phyloP scores from a whole-genome alignment of 2,797 vertebrate genomes.

The Chaenodraco wilsoni region DNA sequence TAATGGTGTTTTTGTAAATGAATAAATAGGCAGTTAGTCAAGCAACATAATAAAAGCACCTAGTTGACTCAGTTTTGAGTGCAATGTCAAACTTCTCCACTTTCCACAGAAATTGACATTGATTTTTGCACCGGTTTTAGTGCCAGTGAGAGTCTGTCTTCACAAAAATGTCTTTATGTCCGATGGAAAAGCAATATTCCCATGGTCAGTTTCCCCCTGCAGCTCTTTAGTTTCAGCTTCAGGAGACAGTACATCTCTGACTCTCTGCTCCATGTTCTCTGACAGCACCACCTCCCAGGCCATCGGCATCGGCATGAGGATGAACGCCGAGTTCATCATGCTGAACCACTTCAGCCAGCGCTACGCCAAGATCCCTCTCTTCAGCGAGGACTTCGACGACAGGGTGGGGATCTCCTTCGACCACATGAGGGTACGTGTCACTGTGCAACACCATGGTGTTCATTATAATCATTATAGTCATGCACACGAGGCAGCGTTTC shows the following conservation, averaged over 20 bases:
- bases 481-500: too few species aligned
- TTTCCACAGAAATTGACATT: constrained; percentile 54
- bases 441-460: too few species aligned
- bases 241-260: neutral
- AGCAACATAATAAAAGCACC: neutral
- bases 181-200: constrained; percentile 2
- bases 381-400: constrained; percentile 89
- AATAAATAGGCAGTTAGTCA: constrained; percentile 2
- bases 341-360: constrained; percentile 98
- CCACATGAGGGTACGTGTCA: constrained; percentile 91
- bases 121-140: constrained; percentile 45
- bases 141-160: constrained; percentile 16
- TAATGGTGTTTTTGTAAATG: constrained; percentile 7
- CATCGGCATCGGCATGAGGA: constrained; percentile 89
- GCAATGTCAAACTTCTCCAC: constrained; percentile 31
- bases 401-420: constrained; percentile 94
- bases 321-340: constrained; percentile 93
- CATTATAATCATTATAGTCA: constrained; percentile 37
- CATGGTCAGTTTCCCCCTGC: neutral
- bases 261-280: neutral
- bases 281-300: constrained; percentile 95
- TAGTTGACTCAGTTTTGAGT: constrained; percentile 1
- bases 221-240: neutral
- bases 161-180: constrained; percentile 25
- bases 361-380: constrained; percentile 95